A percentile compares a stretch with the other conserved stretches of the same genome.
Evolutionary conservation across 2,113 vertebrate species (phyloP).

Genomic region (Boulengeromyrus knoepffleri): DNA sequence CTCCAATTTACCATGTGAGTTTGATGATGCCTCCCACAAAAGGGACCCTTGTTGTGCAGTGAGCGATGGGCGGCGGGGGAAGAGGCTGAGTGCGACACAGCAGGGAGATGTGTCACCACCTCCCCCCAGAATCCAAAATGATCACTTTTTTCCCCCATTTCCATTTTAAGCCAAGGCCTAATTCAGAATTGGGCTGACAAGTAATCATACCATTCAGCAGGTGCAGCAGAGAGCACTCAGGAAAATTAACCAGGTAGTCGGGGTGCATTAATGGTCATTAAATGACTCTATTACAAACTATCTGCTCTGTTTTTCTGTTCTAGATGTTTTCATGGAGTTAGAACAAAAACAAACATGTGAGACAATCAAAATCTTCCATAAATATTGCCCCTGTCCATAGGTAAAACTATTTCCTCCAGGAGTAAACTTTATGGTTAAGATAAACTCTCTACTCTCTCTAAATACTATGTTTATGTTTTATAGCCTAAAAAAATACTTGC

Average conservation of each 20-base stretch:
- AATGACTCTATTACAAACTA: neutral
- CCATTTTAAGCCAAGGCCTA: slow-evolving; percentile 24
- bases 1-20: slow-evolving; percentile 56
- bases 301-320: neutral
- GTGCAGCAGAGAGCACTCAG: slow-evolving; percentile 1
- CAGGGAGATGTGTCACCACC: slow-evolving; percentile 1
- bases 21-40: slow-evolving; percentile 61
- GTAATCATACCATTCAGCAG: slow-evolving; percentile 2
- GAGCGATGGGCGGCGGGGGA: slow-evolving; percentile 30
- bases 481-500: neutral
- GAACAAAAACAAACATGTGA: neutral
- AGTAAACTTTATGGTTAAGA: neutral
- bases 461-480: neutral
- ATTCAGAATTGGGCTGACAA: slow-evolving; percentile 18
- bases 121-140: slow-evolving; percentile 3
- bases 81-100: slow-evolving; percentile 25
- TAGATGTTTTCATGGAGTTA: neutral
- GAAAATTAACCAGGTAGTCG: neutral
- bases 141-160: slow-evolving; percentile 28
- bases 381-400: neutral
- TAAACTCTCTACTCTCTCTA: neutral
- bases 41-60: slow-evolving; percentile 55
- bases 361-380: neutral
- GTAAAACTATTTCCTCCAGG: neutral
- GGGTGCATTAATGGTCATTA: neutral